Evolutionary conservation across 1,140 invertebrate genomes (phyloP).

Genomic region (Euwallacea fornicatus): DNA sequence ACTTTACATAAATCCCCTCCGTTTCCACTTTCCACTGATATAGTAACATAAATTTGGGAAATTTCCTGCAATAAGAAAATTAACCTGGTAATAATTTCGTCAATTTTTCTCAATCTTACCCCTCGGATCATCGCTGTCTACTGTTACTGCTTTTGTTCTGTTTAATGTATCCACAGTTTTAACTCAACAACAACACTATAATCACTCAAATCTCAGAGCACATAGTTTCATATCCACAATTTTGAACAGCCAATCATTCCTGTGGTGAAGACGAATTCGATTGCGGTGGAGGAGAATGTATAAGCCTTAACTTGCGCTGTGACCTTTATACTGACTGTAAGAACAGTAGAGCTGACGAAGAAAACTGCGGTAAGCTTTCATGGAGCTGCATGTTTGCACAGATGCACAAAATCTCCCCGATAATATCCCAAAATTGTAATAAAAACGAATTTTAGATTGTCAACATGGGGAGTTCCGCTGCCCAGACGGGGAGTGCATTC

Average conservation of each 20-base stretch:
- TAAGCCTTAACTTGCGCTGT: conserved; percentile 87
- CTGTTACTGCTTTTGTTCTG: too few relatives aligned
- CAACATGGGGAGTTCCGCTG: conserved; percentile 62
- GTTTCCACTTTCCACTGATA: too few relatives aligned
- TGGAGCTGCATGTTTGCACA: not conserved
- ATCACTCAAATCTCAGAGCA: not conserved
- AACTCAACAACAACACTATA: not conserved
- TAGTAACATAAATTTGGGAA: too few relatives aligned
- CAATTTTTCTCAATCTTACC: too few relatives aligned
- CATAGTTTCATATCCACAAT: not conserved
- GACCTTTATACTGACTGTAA: conserved; percentile 83
- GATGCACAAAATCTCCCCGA: too few relatives aligned
- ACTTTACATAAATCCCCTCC: too few relatives aligned
- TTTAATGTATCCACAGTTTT: too few relatives aligned
- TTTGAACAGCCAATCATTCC: conserved; percentile 10
- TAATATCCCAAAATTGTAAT: too few relatives aligned
- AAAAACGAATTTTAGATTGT: conserved; percentile 42
- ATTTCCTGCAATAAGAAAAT: too few relatives aligned
- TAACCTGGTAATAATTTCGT: too few relatives aligned
- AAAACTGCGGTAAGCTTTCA: conserved; percentile 64
- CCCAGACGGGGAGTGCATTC: conserved; percentile 68
- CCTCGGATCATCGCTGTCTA: too few relatives aligned
- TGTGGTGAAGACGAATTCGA: conserved; percentile 71
- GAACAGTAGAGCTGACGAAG: conserved; percentile 87
- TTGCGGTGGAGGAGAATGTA: conserved; percentile 78